These are phyloP conservation scores for Notodonta dromedarius DNA, from an alignment of 2,888 invertebrate species.

Conservation along the genomic window DNA sequence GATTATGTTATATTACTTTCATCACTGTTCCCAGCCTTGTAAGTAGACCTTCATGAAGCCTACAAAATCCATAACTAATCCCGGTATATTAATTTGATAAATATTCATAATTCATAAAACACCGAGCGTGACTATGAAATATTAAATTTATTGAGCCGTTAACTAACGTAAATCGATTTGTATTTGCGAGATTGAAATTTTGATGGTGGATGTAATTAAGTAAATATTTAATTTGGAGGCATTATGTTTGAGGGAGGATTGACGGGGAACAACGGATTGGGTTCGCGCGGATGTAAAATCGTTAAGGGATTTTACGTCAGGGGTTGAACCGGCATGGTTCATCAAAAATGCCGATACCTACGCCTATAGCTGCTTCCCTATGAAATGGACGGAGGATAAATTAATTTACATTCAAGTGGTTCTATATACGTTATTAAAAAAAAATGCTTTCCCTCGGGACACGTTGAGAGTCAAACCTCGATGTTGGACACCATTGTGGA, in stretches of 20 bases:
- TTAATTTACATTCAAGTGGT: too few species aligned
- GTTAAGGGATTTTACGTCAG: conserved; percentile 5
- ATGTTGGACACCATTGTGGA: too few species aligned
- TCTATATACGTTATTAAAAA: too few species aligned
- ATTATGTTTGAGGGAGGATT: conserved; percentile 14
- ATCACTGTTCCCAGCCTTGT: neutral
- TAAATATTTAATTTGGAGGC: conserved; percentile 28
- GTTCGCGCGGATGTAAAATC: neutral
- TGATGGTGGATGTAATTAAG: conserved; percentile 26
- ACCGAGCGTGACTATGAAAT: conserved; percentile 23
- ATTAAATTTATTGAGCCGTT: conserved; percentile 29
- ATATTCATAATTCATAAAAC: conserved; percentile 33
- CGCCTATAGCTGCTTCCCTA: too few species aligned
- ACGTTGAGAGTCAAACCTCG: too few species aligned
- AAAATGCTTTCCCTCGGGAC: too few species aligned
- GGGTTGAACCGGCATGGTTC: neutral
- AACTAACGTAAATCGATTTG: conserved; percentile 34
- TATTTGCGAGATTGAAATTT: conserved; percentile 31
- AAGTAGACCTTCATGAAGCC: conserved; percentile 1
- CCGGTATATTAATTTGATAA: conserved; percentile 22
- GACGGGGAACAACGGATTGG: neutral
- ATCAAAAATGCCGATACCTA: neutral
- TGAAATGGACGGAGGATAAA: too few species aligned
- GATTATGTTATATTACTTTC: conserved; percentile 2
- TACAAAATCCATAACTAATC: conserved; percentile 13